Evolutionary conservation across 2,888 invertebrate species (phyloP).

Genomic region (Hirtodrosophila duncani): DNA sequence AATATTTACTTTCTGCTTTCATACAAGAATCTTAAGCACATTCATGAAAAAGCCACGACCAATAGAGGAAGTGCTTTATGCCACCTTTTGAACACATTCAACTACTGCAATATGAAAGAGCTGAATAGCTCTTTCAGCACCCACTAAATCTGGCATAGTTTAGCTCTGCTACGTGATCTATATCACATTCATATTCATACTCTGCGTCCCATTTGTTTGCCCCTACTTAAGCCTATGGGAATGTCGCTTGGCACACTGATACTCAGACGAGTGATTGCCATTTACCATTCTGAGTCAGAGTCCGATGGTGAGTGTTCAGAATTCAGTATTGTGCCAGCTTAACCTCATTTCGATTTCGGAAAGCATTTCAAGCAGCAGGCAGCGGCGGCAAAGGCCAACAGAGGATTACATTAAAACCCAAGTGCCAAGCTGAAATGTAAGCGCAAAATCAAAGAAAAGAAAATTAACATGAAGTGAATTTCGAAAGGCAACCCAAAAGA

Average conservation of each 20-base stretch:
- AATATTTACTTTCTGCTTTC: too few species aligned
- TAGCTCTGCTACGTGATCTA: conserved; percentile 5
- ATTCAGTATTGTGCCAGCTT: conserved; percentile 48
- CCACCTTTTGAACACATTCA: too few species aligned
- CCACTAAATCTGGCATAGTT: too few species aligned
- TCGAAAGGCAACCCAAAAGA: conserved; percentile 41
- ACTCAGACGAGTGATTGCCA: conserved; percentile 18
- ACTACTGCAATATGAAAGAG: too few species aligned
- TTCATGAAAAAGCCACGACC: too few species aligned
- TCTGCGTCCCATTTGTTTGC: conserved; percentile 18
- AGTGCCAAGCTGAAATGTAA: conserved; percentile 46
- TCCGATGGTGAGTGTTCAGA: neutral
- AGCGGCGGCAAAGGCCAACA: conserved; percentile 17
- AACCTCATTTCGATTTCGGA: conserved; percentile 54
- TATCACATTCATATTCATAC: conserved; percentile 1
- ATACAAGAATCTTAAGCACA: too few species aligned
- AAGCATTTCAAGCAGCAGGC: conserved; percentile 30
- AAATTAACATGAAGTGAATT: conserved; percentile 68
- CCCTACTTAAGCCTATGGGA: conserved; percentile 2
- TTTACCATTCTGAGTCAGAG: conserved; percentile 16
- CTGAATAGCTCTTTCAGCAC: too few species aligned
- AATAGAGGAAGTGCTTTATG: too few species aligned
- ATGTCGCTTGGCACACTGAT: conserved; percentile 23
- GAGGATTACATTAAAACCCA: conserved; percentile 58
- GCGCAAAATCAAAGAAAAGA: conserved; percentile 62